Percentiles rank a stretch among this genome's conserved stretches.
These are phyloP conservation scores for Ectemnius continuus DNA, from an alignment of 2,888 invertebrate species.

Conservation along the genomic window DNA sequence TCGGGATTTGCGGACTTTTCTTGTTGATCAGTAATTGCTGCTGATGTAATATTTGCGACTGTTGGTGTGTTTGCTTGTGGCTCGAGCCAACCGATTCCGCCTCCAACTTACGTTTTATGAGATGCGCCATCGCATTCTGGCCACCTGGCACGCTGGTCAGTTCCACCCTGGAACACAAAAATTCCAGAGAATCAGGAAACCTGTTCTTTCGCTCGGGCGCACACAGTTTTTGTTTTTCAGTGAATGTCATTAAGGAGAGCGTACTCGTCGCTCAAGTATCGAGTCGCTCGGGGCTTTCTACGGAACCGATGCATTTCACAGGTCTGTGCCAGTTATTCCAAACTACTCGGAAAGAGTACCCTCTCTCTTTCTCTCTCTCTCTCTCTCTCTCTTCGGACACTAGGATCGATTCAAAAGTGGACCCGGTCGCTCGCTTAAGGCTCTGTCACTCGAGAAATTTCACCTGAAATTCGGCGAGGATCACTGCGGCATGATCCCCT, in stretches of 20 bases:
- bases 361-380: no score
- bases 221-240: constrained; percentile 48
- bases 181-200: constrained; percentile 74
- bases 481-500: background rate
- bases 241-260: constrained; percentile 54
- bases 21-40: constrained; percentile 64
- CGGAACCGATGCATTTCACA: constrained; percentile 39
- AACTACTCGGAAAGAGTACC: constrained; percentile 38
- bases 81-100: constrained; percentile 77
- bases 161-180: constrained; percentile 79
- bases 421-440: constrained; percentile 42
- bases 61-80: constrained; percentile 68
- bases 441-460: constrained; percentile 44
- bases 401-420: constrained; percentile 40
- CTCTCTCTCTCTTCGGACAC: constrained; percentile 30
- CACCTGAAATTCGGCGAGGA: constrained; percentile 53
- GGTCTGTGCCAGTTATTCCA: constrained; percentile 41
- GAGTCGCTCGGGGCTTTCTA: constrained; percentile 37
- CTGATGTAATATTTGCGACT: constrained; percentile 52
- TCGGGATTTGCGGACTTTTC: constrained; percentile 75
- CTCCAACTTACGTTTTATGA: constrained; percentile 86
- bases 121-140: constrained; percentile 82
- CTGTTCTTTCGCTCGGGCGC: constrained; percentile 53
- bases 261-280: constrained; percentile 43
- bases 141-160: constrained; percentile 80